Conservation (phyloP, 1,140 invertebrate genomes). For the Diachasmimorpha longicaudata region DNA sequence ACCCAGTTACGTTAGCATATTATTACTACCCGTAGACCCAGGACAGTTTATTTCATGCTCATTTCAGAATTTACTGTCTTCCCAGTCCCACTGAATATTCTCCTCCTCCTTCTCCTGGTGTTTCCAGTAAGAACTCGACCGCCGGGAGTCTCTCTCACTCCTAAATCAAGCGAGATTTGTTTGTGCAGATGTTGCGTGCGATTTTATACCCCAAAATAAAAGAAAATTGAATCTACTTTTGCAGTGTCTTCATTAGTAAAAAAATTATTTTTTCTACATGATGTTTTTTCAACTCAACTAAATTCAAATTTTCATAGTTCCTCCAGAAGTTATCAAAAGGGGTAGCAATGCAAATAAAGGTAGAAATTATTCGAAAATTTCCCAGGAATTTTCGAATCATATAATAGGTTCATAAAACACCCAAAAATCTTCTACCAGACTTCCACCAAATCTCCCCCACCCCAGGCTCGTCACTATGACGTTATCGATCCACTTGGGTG, state of each 20-base stretch:
- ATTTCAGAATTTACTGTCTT: constrained; percentile 49
- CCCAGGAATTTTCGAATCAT: too few species aligned
- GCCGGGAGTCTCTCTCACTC: constrained; percentile 7
- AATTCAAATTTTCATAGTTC: too few species aligned
- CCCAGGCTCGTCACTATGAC: constrained; percentile 43
- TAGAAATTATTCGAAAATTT: too few species aligned
- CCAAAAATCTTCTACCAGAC: background rate
- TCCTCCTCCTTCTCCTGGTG: background rate
- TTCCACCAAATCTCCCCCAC: background rate
- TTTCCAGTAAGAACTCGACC: background rate
- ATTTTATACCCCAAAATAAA: constrained; percentile 5
- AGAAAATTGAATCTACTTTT: background rate
- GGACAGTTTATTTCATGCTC: constrained; percentile 53
- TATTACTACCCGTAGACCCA: constrained; percentile 46
- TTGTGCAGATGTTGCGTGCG: constrained; percentile 39
- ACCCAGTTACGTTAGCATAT: constrained; percentile 46
- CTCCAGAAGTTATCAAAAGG: too few species aligned
- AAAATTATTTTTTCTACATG: too few species aligned
- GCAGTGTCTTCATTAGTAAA: too few species aligned
- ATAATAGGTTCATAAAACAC: too few species aligned
- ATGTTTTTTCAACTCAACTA: too few species aligned
- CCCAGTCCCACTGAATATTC: background rate
- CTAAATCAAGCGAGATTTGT: constrained; percentile 41
- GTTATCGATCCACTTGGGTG: constrained; percentile 46
- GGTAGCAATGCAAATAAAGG: too few species aligned